Evolutionary conservation across 2,797 vertebrate species (phyloP).

Genomic region (Takifugu ocellatus): DNA sequence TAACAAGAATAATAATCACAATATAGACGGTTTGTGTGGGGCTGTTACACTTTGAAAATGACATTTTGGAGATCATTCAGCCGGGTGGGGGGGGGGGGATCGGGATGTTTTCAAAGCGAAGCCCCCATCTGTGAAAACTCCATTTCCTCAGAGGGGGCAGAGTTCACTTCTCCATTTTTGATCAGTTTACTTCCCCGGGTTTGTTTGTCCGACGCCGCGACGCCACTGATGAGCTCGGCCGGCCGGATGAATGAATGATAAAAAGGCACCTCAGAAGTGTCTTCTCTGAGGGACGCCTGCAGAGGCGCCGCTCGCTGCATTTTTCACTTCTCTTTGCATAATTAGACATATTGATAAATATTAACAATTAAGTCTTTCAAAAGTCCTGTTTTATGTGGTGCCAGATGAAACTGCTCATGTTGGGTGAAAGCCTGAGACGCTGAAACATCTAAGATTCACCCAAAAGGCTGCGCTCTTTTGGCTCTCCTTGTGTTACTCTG

Average conservation of each 20-base stretch:
- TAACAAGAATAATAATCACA: too few species aligned
- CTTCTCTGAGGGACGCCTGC: slow-evolving; percentile 52
- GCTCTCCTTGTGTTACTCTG: slow-evolving; percentile 53
- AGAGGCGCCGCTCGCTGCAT: slow-evolving; percentile 52
- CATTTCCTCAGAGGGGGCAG: slow-evolving; percentile 13
- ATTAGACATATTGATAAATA: slow-evolving; percentile 74
- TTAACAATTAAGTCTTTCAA: slow-evolving; percentile 74
- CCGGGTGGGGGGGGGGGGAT: slow-evolving; percentile 11
- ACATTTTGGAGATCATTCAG: slow-evolving; percentile 49
- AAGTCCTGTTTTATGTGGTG: slow-evolving; percentile 68
- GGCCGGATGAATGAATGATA: slow-evolving; percentile 71
- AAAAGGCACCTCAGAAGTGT: slow-evolving; percentile 57
- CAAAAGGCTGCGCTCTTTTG: slow-evolving; percentile 50
- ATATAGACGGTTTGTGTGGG: slow-evolving; percentile 4
- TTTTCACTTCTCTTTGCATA: slow-evolving; percentile 63
- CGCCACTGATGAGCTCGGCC: slow-evolving; percentile 51
- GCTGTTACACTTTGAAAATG: slow-evolving; percentile 42
- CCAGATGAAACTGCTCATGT: slow-evolving; percentile 62
- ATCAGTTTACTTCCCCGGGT: slow-evolving; percentile 57
- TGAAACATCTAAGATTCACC: slow-evolving; percentile 64
- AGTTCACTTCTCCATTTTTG: slow-evolving; percentile 57
- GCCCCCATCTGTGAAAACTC: slow-evolving; percentile 32
- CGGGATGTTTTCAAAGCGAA: slow-evolving; percentile 21
- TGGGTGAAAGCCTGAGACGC: slow-evolving; percentile 56
- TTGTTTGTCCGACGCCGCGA: slow-evolving; percentile 64